These are phyloP conservation scores for Notiomystis cincta DNA, from an alignment of 2,113 vertebrate species.

Conservation along the genomic window DNA sequence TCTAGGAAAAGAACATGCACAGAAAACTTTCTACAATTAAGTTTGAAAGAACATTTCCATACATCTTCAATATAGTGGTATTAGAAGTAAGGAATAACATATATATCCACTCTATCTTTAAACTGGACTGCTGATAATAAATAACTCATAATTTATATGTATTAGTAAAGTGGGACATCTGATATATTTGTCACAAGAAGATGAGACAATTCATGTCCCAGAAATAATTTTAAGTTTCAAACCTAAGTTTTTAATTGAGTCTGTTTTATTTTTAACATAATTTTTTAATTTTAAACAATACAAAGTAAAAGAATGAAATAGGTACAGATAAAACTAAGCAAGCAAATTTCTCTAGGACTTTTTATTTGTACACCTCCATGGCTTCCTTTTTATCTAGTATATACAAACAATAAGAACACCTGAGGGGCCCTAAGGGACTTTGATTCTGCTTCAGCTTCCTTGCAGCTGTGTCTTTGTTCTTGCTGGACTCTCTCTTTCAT, in stretches of 20 bases:
- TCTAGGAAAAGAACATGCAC: not conserved
- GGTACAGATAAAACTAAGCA: not conserved
- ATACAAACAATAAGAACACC: slow-evolving; percentile 26
- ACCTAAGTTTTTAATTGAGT: not conserved
- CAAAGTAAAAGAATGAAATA: not conserved
- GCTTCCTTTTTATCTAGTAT: slow-evolving; percentile 10
- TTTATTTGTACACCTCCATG: not conserved
- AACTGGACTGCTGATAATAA: not conserved
- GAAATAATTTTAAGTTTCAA: not conserved
- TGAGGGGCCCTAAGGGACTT: not conserved
- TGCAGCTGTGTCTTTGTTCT: slow-evolving; percentile 34
- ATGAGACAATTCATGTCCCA: not conserved
- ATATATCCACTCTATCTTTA: not conserved
- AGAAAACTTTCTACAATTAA: not conserved
- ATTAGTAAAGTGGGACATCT: not conserved
- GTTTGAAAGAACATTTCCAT: not conserved
- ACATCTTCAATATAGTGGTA: not conserved
- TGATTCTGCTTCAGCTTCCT: slow-evolving; percentile 33
- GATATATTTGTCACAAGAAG: not conserved
- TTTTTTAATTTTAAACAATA: not conserved
- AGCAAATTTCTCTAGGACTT: not conserved
- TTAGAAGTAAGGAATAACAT: not conserved
- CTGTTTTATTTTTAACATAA: not conserved
- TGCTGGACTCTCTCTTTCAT: not conserved
- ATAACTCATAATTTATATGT: not conserved